Evolutionary conservation across 2,888 invertebrate genomes (phyloP), one percentile per base, ranked within the genome.

Genomic region (Biston stratarius): DNA sequence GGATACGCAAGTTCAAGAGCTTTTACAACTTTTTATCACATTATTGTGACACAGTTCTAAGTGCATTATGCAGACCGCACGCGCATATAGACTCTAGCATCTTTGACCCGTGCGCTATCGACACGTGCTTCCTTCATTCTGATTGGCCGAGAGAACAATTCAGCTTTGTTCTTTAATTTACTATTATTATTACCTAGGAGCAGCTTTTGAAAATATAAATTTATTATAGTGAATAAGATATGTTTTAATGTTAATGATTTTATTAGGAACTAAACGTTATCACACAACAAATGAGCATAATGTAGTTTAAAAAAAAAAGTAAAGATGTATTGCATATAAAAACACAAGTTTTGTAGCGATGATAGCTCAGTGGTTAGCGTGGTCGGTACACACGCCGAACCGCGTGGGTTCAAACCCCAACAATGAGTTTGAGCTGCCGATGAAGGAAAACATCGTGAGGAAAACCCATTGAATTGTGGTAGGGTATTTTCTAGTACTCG

Each of bases 61-160:
- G 6, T 5, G 7, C n/a, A 33, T 38, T 12, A 63, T 67, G 73
- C 55, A 45, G 48, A 55, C 64, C 71, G 66, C 62, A 67, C 59
- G 65, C 74, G 78, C 79, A 83, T 74, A 38, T 9, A 84, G 86
- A 86, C 87, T 83, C 83, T 75, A 75, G 82, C 84, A 90, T 90
- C 91, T 87, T 77, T 90, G 91, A 89, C 90, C 91, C 76, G 74
- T 74, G 79, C 77, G 79, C 81, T 81, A 74, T 80, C 79, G 80
- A 87, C 90, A 88, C 92, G 92, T 90, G 92, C 90, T 87, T 83
- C 84, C 82, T 80, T 72, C 75, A 51, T 45, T 86, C 86, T 90
- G 86, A 92, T 92, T 92, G 91, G 90, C 81, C 77, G 84, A 87
- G 79, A 81, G 83, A 83, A 84, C 83, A 83, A 86, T 70, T 62